Percentiles rank a stretch among this genome's conserved stretches.
These are phyloP conservation scores for Platyscapa corneri DNA, from an alignment of 1,140 invertebrate genomes.

Conservation along the genomic window DNA sequence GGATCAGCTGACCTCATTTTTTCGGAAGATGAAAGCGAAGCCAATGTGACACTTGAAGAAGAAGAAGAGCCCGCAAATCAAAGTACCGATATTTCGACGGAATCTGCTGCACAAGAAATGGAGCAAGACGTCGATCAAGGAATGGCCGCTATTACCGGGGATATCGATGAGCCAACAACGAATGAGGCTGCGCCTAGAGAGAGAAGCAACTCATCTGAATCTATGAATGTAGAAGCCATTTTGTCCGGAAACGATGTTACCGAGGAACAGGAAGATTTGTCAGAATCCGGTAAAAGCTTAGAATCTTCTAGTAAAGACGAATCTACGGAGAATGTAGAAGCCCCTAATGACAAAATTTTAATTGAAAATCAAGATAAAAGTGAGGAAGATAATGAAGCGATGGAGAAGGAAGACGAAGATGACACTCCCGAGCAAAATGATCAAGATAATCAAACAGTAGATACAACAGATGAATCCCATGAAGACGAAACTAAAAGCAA, in stretches of 20 bases:
- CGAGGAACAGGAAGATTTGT: background rate
- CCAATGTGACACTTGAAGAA: background rate
- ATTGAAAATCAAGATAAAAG: background rate
- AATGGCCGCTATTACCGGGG: constrained; percentile 49
- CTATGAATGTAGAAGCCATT: constrained; percentile 51
- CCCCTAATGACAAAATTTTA: background rate
- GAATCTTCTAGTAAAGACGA: background rate
- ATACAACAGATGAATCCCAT: background rate
- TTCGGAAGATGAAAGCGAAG: constrained; percentile 62
- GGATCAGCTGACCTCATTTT: constrained; percentile 66
- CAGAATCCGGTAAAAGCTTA: background rate
- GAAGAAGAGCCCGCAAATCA: constrained; percentile 40
- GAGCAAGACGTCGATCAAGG: constrained; percentile 71
- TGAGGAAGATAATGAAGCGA: background rate
- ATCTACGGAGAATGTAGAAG: background rate
- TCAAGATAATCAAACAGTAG: constrained; percentile 39
- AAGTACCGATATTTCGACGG: background rate
- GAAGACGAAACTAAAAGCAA: constrained; percentile 1
- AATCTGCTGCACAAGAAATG: constrained; percentile 56
- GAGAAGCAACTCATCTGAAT: constrained; percentile 23
- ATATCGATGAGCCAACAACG: constrained; percentile 36
- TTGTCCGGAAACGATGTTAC: constrained; percentile 18
- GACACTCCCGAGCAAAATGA: background rate
- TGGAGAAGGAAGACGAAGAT: constrained; percentile 14
- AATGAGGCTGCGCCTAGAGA: constrained; percentile 38